Percentiles rank a stretch among this genome's conserved stretches.
Evolutionary conservation across 2,113 vertebrate species (phyloP).

Genomic region (Lepus timidus): DNA sequence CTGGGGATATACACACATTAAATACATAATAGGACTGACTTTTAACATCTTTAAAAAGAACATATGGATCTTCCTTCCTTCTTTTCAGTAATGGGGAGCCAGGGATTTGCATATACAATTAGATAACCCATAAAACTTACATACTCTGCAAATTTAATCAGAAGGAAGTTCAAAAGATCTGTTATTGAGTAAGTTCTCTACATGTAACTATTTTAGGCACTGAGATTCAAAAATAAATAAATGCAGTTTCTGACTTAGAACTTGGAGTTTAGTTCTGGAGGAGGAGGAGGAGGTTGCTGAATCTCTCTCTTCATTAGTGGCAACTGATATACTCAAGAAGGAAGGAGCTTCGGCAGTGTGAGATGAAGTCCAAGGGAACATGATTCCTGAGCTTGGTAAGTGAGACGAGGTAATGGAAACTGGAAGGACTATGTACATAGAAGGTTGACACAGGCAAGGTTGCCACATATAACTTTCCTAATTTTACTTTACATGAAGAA

Average conservation of each 20-base stretch:
- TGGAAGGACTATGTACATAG: background rate
- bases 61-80: background rate
- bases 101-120: slow-evolving; percentile 22
- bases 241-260: background rate
- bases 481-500: background rate
- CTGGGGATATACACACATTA: background rate
- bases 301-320: background rate
- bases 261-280: slow-evolving; percentile 12
- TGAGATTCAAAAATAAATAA: background rate
- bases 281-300: background rate
- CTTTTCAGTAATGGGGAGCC: background rate
- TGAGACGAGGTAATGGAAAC: background rate
- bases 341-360: background rate
- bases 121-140: background rate
- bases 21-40: slow-evolving; percentile 44
- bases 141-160: background rate
- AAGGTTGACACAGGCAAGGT: background rate
- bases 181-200: background rate
- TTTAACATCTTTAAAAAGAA: background rate
- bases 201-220: background rate
- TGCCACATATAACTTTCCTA: background rate
- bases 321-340: background rate
- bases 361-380: background rate
- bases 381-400: background rate
- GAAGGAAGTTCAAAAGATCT: slow-evolving; percentile 1